Percentiles rank a stretch among this genome's conserved stretches.
Evolutionary conservation across 2,113 vertebrate genomes (phyloP).

Genomic region (Malaclemys terrapin): DNA sequence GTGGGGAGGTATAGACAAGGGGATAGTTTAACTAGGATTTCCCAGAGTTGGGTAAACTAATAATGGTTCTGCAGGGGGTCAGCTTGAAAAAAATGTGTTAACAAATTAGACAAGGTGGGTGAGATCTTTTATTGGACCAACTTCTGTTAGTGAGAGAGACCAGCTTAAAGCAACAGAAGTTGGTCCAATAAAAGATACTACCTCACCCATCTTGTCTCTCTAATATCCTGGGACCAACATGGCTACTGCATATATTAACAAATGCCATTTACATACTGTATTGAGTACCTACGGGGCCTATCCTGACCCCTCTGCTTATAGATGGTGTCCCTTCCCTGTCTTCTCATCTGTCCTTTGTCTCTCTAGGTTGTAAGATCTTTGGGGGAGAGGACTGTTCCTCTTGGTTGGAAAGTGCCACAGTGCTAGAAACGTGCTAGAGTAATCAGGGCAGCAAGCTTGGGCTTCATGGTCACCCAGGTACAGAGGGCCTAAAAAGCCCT

Average conservation of each 20-base stretch:
- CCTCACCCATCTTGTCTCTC: background rate
- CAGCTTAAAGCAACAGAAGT: background rate
- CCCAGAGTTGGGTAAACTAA: background rate
- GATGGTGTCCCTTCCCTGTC: rapidly evolving
- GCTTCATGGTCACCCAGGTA: background rate
- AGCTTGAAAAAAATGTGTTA: background rate
- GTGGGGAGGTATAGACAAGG: background rate
- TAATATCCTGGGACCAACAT: background rate
- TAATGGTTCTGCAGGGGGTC: background rate
- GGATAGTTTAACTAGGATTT: background rate
- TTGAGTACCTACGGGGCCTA: background rate
- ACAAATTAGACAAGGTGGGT: background rate
- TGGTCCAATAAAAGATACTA: background rate
- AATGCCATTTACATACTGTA: background rate
- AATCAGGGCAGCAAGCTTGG: background rate
- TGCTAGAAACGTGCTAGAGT: background rate
- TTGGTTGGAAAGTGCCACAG: background rate
- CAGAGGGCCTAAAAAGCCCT: rapidly evolving
- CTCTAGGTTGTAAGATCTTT: rapidly evolving
- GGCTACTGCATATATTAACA: background rate
- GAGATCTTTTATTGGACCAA: background rate
- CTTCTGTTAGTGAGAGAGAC: too few relatives aligned
- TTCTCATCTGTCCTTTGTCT: background rate
- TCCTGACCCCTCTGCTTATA: background rate
- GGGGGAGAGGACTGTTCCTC: rapidly evolving